phyloP scores from a whole-genome alignment of 2,888 invertebrate genomes.

The Polyommatus iphigenia region DNA sequence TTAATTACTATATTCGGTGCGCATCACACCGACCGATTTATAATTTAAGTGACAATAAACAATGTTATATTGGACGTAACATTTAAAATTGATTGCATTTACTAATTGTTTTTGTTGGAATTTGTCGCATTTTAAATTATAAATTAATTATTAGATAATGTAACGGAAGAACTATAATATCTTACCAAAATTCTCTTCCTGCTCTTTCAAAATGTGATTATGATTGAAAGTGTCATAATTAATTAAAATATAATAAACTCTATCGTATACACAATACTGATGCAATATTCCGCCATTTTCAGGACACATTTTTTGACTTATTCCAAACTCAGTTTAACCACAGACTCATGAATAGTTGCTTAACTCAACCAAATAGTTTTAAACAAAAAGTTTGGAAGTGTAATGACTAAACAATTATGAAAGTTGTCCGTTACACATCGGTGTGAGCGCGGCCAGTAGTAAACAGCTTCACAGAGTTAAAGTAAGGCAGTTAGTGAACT shows the following conservation, averaged over 20 bases:
- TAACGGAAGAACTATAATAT: too few relatives aligned
- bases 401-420: neutral
- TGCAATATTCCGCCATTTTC: neutral
- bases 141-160: too few relatives aligned
- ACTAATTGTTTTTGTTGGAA: neutral
- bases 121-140: neutral
- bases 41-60: neutral
- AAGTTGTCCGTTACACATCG: conserved; percentile 4
- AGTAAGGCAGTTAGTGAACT: conserved; percentile 27
- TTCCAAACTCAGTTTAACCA: neutral
- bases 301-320: neutral
- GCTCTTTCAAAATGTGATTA: too few relatives aligned
- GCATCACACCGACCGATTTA: neutral
- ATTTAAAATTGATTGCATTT: neutral
- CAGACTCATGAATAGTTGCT: neutral
- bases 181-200: too few relatives aligned
- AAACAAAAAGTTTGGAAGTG: neutral
- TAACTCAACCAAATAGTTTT: neutral
- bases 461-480: conserved; percentile 27
- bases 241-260: too few relatives aligned
- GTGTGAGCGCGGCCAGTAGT: conserved; percentile 9
- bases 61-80: neutral
- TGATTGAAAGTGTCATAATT: too few relatives aligned
- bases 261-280: neutral
- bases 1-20: conserved; percentile 16